A percentile compares a stretch with the other conserved stretches of the same genome.
These are phyloP conservation scores for Emmelina monodactyla DNA, from an alignment of 2,888 invertebrate species.

Conservation along the genomic window DNA sequence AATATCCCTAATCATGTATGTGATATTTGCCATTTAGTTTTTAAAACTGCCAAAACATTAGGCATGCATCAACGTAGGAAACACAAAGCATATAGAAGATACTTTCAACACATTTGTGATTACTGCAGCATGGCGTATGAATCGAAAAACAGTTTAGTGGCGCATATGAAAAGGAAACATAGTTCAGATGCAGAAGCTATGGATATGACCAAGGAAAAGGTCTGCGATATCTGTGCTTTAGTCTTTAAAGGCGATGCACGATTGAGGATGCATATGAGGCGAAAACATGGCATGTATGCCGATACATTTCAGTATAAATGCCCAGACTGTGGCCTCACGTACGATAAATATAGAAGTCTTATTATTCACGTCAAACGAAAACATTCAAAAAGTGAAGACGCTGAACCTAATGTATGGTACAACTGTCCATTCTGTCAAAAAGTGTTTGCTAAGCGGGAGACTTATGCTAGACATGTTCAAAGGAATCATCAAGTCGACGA, in stretches of 20 bases:
- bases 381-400: constrained; percentile 29
- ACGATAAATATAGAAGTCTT: constrained; percentile 48
- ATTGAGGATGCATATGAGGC: constrained; percentile 49
- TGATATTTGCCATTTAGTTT: constrained; percentile 50
- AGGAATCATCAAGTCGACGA: constrained; percentile 41
- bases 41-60: constrained; percentile 39
- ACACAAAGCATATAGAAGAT: constrained; percentile 36
- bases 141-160: constrained; percentile 42
- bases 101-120: constrained; percentile 42
- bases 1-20: constrained; percentile 26
- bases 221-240: constrained; percentile 48
- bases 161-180: constrained; percentile 50
- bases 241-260: constrained; percentile 48
- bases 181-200: constrained; percentile 37
- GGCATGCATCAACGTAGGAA: constrained; percentile 45
- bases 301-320: constrained; percentile 45
- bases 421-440: constrained; percentile 50
- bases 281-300: constrained; percentile 44
- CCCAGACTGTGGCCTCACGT: constrained; percentile 42
- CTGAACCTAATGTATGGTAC: constrained; percentile 32
- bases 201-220: constrained; percentile 25
- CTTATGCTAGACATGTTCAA: constrained; percentile 48
- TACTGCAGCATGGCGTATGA: constrained; percentile 51
- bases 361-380: constrained; percentile 46
- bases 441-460: constrained; percentile 43